phyloP scores from a whole-genome alignment of 2,113 vertebrate species.

The Apodemus sylvaticus region DNA sequence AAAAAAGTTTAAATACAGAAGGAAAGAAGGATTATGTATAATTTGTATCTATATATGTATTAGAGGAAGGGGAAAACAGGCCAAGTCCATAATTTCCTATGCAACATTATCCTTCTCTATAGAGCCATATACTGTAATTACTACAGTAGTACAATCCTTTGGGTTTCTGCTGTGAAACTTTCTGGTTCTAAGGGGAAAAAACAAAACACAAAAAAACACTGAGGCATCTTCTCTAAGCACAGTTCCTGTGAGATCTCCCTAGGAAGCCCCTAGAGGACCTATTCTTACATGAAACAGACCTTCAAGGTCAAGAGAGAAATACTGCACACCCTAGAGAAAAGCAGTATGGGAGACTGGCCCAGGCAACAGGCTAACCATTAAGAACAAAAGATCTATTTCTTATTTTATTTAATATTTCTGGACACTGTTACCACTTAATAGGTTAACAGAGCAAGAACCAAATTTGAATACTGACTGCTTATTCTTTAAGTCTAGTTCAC shows the following conservation, averaged over 20 bases:
- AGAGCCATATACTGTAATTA: background rate
- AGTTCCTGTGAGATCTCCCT: background rate
- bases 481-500: background rate
- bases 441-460: background rate
- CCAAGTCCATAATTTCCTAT: background rate
- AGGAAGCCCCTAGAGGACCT: background rate
- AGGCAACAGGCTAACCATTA: background rate
- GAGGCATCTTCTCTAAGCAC: background rate
- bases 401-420: conserved; percentile 8
- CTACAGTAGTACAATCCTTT: background rate
- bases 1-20: background rate
- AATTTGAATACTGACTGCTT: background rate
- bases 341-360: background rate
- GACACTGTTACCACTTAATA: background rate
- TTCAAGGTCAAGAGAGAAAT: conserved; percentile 44
- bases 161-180: background rate
- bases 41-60: background rate
- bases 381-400: background rate
- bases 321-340: background rate
- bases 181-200: background rate
- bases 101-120: background rate
- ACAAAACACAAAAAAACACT: background rate
- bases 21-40: background rate
- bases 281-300: background rate
- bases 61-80: background rate